A percentile compares a stretch with the other conserved stretches of the same genome.
These are phyloP conservation scores for Galerucella pusilla DNA, from an alignment of 2,888 invertebrate genomes.

Conservation along the genomic window DNA sequence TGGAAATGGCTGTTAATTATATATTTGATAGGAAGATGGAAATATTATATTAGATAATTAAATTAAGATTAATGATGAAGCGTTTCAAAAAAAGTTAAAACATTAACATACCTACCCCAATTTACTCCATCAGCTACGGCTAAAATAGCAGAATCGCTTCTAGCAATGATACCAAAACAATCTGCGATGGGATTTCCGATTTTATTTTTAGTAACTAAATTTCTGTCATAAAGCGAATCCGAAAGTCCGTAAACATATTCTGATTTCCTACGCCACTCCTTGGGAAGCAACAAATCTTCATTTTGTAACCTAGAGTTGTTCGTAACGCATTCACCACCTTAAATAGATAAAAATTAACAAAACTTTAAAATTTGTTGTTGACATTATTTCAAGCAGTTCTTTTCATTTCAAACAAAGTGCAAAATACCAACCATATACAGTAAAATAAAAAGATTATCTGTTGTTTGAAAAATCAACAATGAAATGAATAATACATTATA, in stretches of 20 bases:
- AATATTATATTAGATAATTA: too few species aligned
- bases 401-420: not conserved
- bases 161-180: slow-evolving; percentile 81
- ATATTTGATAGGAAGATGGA: too few species aligned
- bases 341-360: slow-evolving; percentile 15
- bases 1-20: too few species aligned
- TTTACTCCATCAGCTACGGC: slow-evolving; percentile 91
- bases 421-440: too few species aligned
- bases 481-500: too few species aligned
- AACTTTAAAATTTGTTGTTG: not conserved
- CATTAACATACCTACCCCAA: slow-evolving; percentile 72
- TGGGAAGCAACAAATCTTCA: slow-evolving; percentile 57
- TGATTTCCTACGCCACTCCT: slow-evolving; percentile 70
- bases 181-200: slow-evolving; percentile 89
- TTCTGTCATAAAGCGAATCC: slow-evolving; percentile 84
- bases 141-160: slow-evolving; percentile 80
- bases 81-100: too few species aligned
- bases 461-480: too few species aligned
- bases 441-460: too few species aligned
- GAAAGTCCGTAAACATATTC: slow-evolving; percentile 76
- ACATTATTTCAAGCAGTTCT: not conserved
- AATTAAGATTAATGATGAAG: too few species aligned
- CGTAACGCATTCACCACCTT: slow-evolving; percentile 38
- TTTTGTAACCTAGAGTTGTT: slow-evolving; percentile 29
- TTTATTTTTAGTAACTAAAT: slow-evolving; percentile 77